Conservation (phyloP, 2,113 vertebrate genomes). For the Pyrgilauda ruficollis region DNA sequence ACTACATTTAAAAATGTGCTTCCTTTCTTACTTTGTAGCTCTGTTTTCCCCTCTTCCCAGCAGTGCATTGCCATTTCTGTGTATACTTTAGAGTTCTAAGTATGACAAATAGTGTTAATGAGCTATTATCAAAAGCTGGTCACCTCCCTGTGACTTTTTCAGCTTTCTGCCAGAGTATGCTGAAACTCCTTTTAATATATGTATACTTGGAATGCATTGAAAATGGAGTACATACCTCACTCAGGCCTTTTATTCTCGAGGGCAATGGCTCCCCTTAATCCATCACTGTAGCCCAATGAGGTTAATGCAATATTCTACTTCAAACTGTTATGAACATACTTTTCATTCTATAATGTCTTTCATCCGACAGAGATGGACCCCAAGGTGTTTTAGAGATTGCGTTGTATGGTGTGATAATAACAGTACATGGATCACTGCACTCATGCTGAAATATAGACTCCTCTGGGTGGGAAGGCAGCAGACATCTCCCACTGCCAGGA, state of each 20-base stretch:
- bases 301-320: constrained; percentile 17
- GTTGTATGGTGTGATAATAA: constrained; percentile 32
- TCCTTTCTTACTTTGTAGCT: background rate
- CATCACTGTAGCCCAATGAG: background rate
- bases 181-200: background rate
- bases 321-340: constrained; percentile 27
- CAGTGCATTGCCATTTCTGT: background rate
- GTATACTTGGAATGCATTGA: background rate
- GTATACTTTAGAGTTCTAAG: background rate
- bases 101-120: constrained; percentile 9
- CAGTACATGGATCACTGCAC: constrained; percentile 52
- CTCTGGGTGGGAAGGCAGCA: constrained; percentile 33
- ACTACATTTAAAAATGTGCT: background rate
- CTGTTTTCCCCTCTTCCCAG: background rate
- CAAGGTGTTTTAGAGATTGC: constrained; percentile 34
- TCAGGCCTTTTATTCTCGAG: constrained; percentile 12
- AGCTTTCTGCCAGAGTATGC: background rate
- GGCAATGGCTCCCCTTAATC: background rate
- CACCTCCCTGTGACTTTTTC: background rate
- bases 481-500: constrained; percentile 23
- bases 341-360: constrained; percentile 52
- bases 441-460: constrained; percentile 38
- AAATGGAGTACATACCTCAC: constrained; percentile 25
- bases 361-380: constrained; percentile 39
- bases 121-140: constrained; percentile 22